Conservation (phyloP, 2,888 invertebrate genomes). For the Cephus runcator region DNA sequence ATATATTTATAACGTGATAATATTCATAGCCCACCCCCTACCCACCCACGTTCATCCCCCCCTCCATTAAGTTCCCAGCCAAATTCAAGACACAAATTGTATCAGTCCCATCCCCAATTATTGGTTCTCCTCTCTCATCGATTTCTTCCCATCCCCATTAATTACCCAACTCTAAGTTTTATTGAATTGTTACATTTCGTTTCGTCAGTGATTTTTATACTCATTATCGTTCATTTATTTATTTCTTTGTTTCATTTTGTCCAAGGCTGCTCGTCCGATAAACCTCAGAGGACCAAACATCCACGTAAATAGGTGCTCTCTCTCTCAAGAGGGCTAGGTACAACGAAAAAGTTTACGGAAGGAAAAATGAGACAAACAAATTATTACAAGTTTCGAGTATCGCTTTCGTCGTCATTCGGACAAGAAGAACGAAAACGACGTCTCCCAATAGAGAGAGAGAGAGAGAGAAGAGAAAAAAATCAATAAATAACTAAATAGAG, state of each 20-base stretch:
- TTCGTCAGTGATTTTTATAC: background rate
- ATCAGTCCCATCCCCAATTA: constrained; percentile 9
- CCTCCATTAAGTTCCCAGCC: constrained; percentile 21
- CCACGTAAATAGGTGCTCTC: constrained; percentile 37
- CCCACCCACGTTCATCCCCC: constrained; percentile 11
- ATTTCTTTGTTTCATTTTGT: background rate
- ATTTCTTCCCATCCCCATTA: constrained; percentile 14
- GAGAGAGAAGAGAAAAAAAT: background rate
- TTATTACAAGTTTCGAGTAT: background rate
- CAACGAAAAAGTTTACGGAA: constrained; percentile 15
- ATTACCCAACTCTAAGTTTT: constrained; percentile 15
- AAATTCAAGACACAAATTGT: constrained; percentile 25
- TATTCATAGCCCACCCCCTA: constrained; percentile 40
- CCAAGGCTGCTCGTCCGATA: constrained; percentile 58
- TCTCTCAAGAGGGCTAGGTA: background rate
- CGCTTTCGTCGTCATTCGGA: background rate
- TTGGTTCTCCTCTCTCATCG: constrained; percentile 9
- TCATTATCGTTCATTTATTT: background rate
- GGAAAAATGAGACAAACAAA: background rate
- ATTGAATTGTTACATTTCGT: constrained; percentile 12
- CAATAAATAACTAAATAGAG: background rate
- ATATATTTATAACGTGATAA: constrained; percentile 40
- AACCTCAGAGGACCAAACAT: constrained; percentile 59
- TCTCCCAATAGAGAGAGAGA: background rate
- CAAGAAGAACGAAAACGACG: background rate